Evolutionary conservation across 2,113 vertebrate species (phyloP).

Genomic region (Mellivora capensis): DNA sequence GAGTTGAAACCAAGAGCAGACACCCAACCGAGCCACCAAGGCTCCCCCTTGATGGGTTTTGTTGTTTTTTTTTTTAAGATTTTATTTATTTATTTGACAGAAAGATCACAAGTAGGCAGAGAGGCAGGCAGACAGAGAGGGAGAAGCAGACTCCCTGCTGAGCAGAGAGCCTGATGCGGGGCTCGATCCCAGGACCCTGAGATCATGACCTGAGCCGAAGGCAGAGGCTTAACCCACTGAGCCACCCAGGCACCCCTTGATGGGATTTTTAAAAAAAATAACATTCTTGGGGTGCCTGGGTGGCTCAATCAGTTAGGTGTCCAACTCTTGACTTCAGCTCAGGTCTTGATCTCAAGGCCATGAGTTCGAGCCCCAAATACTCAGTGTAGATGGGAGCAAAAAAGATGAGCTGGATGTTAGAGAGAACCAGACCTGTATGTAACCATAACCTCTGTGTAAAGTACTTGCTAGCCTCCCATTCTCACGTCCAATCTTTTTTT

Average conservation of each 20-base stretch:
- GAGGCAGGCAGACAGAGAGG: too few relatives aligned
- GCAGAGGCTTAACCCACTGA: too few relatives aligned
- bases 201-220: too few relatives aligned
- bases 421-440: background rate
- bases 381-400: background rate
- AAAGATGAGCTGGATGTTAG: background rate
- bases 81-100: too few relatives aligned
- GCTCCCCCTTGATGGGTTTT: background rate
- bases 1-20: background rate
- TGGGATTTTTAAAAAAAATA: background rate
- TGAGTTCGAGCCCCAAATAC: background rate
- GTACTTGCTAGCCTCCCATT: background rate
- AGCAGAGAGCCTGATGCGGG: too few relatives aligned
- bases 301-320: background rate
- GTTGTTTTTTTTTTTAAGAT: too few relatives aligned
- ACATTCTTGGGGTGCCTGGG: background rate
- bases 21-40: background rate
- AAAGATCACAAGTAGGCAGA: too few relatives aligned
- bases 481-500: background rate
- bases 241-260: too few relatives aligned
- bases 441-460: background rate
- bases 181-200: too few relatives aligned
- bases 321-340: background rate
- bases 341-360: background rate
- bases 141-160: too few relatives aligned